Conservation (phyloP, 2,888 invertebrate species). For the Caenorhabditis uteleia region DNA sequence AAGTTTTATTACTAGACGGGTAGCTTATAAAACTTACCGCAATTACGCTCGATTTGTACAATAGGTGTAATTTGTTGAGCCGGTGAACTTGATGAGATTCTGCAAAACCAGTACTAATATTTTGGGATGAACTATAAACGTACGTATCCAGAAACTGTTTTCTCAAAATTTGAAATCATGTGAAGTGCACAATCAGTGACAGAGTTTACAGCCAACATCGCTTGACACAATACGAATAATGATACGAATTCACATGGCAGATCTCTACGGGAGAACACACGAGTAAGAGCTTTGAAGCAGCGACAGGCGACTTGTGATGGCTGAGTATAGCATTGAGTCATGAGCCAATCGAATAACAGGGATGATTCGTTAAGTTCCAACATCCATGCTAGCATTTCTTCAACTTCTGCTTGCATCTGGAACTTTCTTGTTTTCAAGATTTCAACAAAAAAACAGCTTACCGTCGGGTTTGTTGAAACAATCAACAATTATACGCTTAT, state of each 20-base stretch:
- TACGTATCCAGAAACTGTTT: constrained; percentile 84
- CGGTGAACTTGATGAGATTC: no score
- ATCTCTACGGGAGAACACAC: constrained; percentile 90
- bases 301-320: constrained; percentile 82
- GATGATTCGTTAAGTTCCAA: constrained; percentile 93
- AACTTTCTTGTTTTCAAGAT: no score
- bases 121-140: not conserved
- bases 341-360: constrained; percentile 92
- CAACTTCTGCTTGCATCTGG: constrained; percentile 86
- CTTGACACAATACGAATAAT: constrained; percentile 91
- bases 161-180: constrained; percentile 84
- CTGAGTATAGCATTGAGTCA: constrained; percentile 85
- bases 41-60: no score
- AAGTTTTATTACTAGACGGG: no score
- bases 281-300: constrained; percentile 92
- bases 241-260: constrained; percentile 86
- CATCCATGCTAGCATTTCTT: constrained; percentile 89
- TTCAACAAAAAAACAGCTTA: no score
- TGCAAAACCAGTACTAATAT: not conserved
- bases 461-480: no score
- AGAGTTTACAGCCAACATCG: constrained; percentile 45
- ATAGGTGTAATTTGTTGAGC: no score
- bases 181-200: constrained; percentile 80
- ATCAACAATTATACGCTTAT: not conserved
- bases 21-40: no score